Evolutionary conservation across 2,113 vertebrate genomes (phyloP).

Genomic region (Pedionomus torquatus): DNA sequence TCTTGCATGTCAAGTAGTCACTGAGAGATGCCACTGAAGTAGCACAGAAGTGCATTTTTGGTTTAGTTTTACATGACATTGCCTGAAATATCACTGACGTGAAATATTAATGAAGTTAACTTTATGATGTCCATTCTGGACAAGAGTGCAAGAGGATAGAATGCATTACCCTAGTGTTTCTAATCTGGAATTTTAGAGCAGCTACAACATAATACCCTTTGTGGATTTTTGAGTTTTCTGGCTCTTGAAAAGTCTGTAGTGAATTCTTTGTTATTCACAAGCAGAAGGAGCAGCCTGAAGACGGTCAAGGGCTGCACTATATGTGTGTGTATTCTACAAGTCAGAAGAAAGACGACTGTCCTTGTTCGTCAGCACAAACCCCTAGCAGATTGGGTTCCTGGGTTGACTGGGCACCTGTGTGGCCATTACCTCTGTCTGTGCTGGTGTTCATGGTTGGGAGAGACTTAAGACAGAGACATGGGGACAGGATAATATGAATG

Average conservation of each 20-base stretch:
- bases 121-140: neutral
- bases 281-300: neutral
- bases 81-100: constrained; percentile 29
- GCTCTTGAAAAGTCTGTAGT: neutral
- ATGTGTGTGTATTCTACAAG: neutral
- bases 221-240: neutral
- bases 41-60: constrained; percentile 22
- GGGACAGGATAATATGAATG: neutral
- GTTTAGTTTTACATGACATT: neutral
- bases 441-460: neutral
- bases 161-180: neutral
- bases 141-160: neutral
- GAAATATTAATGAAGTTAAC: neutral
- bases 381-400: neutral
- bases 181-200: neutral
- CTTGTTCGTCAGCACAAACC: neutral
- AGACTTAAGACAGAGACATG: neutral
- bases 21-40: neutral
- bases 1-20: neutral
- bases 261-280: neutral
- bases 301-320: neutral
- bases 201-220: neutral
- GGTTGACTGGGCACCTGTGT: neutral
- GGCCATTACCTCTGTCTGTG: neutral
- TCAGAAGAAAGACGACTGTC: neutral